Conservation (phyloP, 2,888 invertebrate species). For the Stenolophus ochropezus region DNA sequence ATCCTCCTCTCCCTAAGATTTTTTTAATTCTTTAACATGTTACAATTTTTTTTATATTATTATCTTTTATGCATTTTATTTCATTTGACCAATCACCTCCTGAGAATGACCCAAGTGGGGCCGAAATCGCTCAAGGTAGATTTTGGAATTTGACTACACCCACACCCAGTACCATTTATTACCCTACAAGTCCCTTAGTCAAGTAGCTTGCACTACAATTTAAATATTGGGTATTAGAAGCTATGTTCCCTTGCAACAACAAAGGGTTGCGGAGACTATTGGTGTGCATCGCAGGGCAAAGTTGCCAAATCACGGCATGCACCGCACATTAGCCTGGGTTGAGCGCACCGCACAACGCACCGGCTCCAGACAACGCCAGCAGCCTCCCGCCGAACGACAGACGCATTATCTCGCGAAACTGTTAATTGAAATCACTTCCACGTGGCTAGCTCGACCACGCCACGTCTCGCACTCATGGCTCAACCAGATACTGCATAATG, state of each 20-base stretch:
- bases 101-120: too few relatives aligned
- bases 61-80: too few relatives aligned
- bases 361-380: not conserved
- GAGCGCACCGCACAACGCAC: not conserved
- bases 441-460: constrained; percentile 23
- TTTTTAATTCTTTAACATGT: too few relatives aligned
- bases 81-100: too few relatives aligned
- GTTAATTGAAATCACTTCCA: constrained; percentile 50
- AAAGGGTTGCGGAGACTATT: not conserved
- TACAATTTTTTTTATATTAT: too few relatives aligned
- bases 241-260: not conserved
- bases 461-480: not conserved
- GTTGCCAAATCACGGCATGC: constrained; percentile 16
- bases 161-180: too few relatives aligned
- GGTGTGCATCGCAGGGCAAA: not conserved
- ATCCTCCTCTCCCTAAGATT: too few relatives aligned
- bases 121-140: too few relatives aligned
- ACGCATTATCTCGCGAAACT: constrained; percentile 39
- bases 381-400: constrained; percentile 20
- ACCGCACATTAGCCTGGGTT: constrained; percentile 4
- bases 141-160: too few relatives aligned
- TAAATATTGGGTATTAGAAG: not conserved
- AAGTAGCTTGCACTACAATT: not conserved
- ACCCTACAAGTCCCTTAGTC: too few relatives aligned
- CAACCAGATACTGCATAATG: not conserved